A percentile compares a stretch with the other conserved stretches of the same genome.
Evolutionary conservation across 2,888 invertebrate species (phyloP).

Genomic region (Proisotoma minuta): DNA sequence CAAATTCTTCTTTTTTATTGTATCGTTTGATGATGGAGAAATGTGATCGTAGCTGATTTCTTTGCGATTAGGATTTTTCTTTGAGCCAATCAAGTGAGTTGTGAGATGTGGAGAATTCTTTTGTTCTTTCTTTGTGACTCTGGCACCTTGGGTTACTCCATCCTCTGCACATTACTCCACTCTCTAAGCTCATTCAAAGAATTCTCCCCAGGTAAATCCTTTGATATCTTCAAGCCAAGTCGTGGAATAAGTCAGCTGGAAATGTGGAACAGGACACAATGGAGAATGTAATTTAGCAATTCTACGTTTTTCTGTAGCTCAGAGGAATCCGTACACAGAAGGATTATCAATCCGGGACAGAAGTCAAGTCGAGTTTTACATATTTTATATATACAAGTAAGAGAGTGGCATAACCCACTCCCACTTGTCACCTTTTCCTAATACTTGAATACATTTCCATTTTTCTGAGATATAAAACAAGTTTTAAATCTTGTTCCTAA

Average conservation of each 20-base stretch:
- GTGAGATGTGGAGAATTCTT: neutral
- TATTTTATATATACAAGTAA: neutral
- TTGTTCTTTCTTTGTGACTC: neutral
- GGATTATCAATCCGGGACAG: too few relatives aligned
- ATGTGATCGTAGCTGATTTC: neutral
- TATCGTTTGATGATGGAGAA: neutral
- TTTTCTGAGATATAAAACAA: neutral
- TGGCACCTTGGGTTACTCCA: too few relatives aligned
- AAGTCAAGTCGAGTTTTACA: neutral
- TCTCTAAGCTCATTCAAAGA: too few relatives aligned
- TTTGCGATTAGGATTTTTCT: neutral
- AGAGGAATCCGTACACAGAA: too few relatives aligned
- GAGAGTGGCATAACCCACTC: too few relatives aligned
- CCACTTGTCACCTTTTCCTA: neutral
- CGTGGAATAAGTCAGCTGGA: too few relatives aligned
- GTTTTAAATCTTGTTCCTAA: neutral
- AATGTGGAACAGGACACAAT: too few relatives aligned
- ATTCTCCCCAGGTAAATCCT: too few relatives aligned
- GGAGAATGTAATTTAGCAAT: too few relatives aligned
- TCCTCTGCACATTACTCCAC: too few relatives aligned
- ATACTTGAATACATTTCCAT: neutral
- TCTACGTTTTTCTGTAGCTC: too few relatives aligned
- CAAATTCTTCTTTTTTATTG: neutral
- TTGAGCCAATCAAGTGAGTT: neutral
- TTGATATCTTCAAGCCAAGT: too few relatives aligned